Base-by-base conservation (phyloP, 2,888 invertebrate species). In the Drosophila koepferae region DNA sequence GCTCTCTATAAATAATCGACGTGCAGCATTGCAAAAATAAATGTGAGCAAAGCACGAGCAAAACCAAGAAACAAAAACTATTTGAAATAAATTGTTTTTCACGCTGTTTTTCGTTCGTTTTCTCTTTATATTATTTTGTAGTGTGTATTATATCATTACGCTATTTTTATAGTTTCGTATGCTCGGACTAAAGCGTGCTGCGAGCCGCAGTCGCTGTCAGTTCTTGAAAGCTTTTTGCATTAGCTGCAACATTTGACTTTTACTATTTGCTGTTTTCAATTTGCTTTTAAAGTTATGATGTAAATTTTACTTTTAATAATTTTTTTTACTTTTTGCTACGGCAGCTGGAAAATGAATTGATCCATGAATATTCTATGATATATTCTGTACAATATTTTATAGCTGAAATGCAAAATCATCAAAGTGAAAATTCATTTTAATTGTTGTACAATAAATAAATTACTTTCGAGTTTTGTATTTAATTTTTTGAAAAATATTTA, bases 1-100 rank as follows among this genome's bases (percentile, higher is more conserved):
- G 38, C 58, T 63, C 46, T 71, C 78, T 78, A 78, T 74, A 74
- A 77, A 77, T 77, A 78, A 68, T 64, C 67, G 41, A 55, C 51
- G 48, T 64, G 38, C 48, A 64, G 62, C 66, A 77, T 63, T 71
- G 68, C 55, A 55, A 55, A 55, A 55, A 55, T 55, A 55, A 55
- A 41, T 55, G 54, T 41, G 54, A 31, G 16, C 38, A 43, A 9
- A 20, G 41, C 14, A 62, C n/a, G 2, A 49, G 9, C 4, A 16
- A 20, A 49, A 59, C 16, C 55, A 41, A 34, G 56, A 28, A 38
- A 5, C 46, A 38, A 14, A 63, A 63, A 2, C 0, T 10, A 46
- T 53, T 3, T 18, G 23, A 56, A 64, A 69, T 63, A 69, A 75
- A 70, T 69, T 18, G 72, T 72, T 72, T 66, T 61, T 54, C 74